Evolutionary conservation across 2,888 invertebrate species (phyloP).

Genomic region (Pollenia griseotomentosa): DNA sequence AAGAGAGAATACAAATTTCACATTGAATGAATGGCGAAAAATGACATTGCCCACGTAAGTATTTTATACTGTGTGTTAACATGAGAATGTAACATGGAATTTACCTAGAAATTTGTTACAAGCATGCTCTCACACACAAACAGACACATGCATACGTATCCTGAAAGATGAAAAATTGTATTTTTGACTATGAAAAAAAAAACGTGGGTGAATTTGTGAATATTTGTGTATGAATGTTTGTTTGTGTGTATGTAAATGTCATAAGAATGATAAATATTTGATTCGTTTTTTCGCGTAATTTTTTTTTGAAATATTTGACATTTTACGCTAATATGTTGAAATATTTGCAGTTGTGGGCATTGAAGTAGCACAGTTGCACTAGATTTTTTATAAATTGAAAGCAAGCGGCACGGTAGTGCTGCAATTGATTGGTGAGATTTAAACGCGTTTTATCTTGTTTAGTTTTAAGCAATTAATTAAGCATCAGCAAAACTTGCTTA

Average conservation of each 20-base stretch:
- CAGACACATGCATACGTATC: not conserved
- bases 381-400: not conserved
- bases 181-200: not conserved
- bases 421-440: too few relatives aligned
- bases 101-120: constrained; percentile 5
- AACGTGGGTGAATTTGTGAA: not conserved
- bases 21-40: constrained; percentile 85
- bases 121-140: not conserved
- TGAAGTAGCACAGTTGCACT: not conserved
- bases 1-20: constrained; percentile 84
- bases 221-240: not conserved
- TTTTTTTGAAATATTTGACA: constrained; percentile 67
- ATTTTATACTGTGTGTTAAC: constrained; percentile 19
- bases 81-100: constrained; percentile 1
- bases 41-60: constrained; percentile 85
- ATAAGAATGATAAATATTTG: constrained; percentile 70
- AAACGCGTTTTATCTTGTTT: too few relatives aligned
- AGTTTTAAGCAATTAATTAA: too few relatives aligned
- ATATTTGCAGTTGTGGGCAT: not conserved
- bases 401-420: not conserved
- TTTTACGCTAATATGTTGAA: constrained; percentile 60
- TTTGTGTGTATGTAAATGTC: constrained; percentile 39
- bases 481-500: too few relatives aligned
- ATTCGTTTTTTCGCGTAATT: constrained; percentile 27
- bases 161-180: not conserved